These are phyloP conservation scores for Stomatorhinus walkeri DNA, from an alignment of 2,797 vertebrate genomes.

Conservation along the genomic window DNA sequence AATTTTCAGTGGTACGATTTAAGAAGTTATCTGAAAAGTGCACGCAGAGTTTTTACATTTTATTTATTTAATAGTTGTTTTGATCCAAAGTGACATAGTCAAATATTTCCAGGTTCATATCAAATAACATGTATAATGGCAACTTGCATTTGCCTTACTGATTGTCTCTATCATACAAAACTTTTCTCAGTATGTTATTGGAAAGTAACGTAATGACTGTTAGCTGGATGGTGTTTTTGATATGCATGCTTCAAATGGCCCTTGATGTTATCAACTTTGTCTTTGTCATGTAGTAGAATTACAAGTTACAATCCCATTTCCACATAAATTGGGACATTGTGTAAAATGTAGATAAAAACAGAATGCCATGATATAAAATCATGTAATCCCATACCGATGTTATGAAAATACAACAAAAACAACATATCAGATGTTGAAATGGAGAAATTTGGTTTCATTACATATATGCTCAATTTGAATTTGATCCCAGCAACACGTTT, in stretches of 20 bases:
- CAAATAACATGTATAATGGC: not conserved
- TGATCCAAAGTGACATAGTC: not conserved
- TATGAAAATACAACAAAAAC: not conserved
- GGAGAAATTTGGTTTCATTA: not conserved
- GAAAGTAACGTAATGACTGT: not conserved
- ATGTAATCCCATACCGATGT: not conserved
- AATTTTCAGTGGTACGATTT: not conserved
- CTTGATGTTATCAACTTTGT: constrained; percentile 17
- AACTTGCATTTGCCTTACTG: not conserved
- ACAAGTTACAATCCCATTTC: not conserved
- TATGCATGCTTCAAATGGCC: not conserved
- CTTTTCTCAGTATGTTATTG: not conserved
- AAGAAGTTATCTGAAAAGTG: not conserved
- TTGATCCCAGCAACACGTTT: not conserved
- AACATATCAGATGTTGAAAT: not conserved
- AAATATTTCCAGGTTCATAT: not conserved
- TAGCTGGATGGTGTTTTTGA: not conserved
- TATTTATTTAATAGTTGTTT: not conserved
- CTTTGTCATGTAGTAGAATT: not conserved
- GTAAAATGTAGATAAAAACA: not conserved
- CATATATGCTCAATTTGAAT: not conserved
- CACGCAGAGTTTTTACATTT: not conserved
- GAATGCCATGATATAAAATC: not conserved
- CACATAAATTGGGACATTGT: not conserved
- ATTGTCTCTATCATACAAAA: not conserved